These are phyloP conservation scores for Drosophila quadrilineata DNA, from an alignment of 1,140 invertebrate genomes.

Conservation along the genomic window DNA sequence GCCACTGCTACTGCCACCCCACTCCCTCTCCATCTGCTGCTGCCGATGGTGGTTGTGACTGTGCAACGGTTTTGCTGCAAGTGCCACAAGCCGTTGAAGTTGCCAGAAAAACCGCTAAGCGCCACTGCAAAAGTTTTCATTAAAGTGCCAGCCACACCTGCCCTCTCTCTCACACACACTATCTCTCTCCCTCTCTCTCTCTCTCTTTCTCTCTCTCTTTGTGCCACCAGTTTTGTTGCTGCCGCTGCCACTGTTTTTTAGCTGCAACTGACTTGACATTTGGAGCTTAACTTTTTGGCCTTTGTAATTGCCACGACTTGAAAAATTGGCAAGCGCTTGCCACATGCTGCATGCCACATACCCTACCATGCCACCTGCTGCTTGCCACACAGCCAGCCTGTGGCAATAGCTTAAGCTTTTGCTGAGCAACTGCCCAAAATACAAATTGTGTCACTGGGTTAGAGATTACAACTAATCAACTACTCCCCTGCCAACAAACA, in stretches of 20 bases:
- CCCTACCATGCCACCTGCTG: not conserved
- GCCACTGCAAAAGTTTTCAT: slow-evolving; percentile 44
- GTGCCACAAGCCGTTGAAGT: slow-evolving; percentile 34
- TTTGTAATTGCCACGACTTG: slow-evolving; percentile 32
- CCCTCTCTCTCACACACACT: not conserved
- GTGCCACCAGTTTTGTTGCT: not conserved
- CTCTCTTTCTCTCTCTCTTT: not conserved
- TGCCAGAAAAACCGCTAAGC: slow-evolving; percentile 46
- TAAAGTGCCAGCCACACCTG: slow-evolving; percentile 25
- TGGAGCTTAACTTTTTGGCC: slow-evolving; percentile 41
- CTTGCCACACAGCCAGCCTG: not conserved
- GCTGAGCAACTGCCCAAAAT: slow-evolving; percentile 10
- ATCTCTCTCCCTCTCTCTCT: not conserved
- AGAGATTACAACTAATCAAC: not conserved
- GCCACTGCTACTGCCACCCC: too few relatives aligned
- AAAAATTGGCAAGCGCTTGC: slow-evolving; percentile 34
- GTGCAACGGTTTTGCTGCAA: slow-evolving; percentile 4
- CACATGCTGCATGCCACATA: not conserved
- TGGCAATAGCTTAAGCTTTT: not conserved
- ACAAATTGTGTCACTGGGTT: slow-evolving; percentile 2
- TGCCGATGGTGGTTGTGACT: not conserved
- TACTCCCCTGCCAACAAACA: too few relatives aligned
- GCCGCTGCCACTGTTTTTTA: not conserved
- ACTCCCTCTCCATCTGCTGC: too few relatives aligned
- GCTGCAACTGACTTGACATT: slow-evolving; percentile 29